Base-by-base conservation (phyloP, 1,140 invertebrate genomes). In the Zaprionus lachaisei region DNA sequence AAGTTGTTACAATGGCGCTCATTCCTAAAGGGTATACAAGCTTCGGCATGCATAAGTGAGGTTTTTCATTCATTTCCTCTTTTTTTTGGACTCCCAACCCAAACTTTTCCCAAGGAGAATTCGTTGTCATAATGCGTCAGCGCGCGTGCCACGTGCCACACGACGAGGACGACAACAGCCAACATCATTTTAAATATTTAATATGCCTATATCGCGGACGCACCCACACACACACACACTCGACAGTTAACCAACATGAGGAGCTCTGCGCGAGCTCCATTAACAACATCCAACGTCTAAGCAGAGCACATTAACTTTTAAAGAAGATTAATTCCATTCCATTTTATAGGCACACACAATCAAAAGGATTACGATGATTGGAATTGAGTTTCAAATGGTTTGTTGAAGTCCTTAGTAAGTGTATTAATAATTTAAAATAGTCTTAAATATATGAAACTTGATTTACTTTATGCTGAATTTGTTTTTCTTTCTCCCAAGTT, bases 111-210 rank as follows among this genome's bases (percentile, higher is more conserved):
- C 66, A 56, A 44, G 22, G 37, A 41, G 49, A 24, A 38, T 54
- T 11, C 44, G 61, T 38, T 72, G 73, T 72, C 73, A 72, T 76
- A 76, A 76, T 76, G 73, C 73, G 73, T 71, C 73, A 76, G 64
- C 68, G 67, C 66, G 28, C 44, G 67, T 61, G 24, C 44, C 71
- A 68, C 67, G 60, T 64, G 72, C 60, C 72, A 70, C 72, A 47
- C 44, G 72, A 41, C 47, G 41, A 22, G 6, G 20, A 47, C 44
- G 66, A 34, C 49, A 11, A 24, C 7, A n/a, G 44, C 24, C 57
- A 47, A 58, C 55, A 60, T 63, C 26, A 38, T 72, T 71, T 64
- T 76, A 76, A 76, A 76, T 76, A 76, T 76, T 76, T 72, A 60
- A 76, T 65, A 76, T 34, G 15, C 67, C 67, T 61, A 70, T 61